Evolutionary conservation across 2,113 vertebrate genomes (phyloP).

Genomic region (Corynorhinus townsendii): DNA sequence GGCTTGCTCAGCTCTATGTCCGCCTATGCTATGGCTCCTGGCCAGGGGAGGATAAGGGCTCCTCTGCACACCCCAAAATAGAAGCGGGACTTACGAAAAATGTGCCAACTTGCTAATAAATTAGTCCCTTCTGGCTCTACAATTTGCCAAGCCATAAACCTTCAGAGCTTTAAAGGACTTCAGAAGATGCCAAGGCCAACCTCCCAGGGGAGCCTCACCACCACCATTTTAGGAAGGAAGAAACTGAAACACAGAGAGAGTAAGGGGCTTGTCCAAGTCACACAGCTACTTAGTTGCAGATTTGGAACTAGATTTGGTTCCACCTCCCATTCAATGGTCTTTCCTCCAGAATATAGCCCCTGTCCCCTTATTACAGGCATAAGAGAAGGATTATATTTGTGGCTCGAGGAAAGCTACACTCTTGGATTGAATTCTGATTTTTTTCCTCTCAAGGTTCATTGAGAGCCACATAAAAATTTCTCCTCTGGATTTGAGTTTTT

Average conservation of each 20-base stretch:
- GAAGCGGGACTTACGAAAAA: background rate
- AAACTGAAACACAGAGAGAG: background rate
- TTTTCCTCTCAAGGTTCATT: constrained; percentile 43
- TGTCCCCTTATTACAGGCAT: constrained; percentile 35
- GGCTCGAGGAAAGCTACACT: constrained; percentile 38
- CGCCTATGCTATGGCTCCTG: background rate
- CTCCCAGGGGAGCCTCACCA: background rate
- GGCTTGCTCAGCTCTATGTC: background rate
- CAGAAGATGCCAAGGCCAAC: background rate
- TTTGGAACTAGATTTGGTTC: background rate
- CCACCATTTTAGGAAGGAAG: background rate
- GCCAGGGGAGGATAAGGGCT: background rate
- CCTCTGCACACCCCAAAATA: background rate
- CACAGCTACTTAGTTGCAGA: background rate
- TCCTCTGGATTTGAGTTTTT: constrained; percentile 34
- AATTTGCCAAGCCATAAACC: background rate
- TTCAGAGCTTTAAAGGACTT: background rate
- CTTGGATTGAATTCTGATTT: constrained; percentile 61
- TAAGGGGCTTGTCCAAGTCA: background rate
- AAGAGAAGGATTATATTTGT: constrained; percentile 22
- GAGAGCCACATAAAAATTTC: constrained; percentile 45
- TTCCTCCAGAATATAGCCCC: constrained; percentile 28
- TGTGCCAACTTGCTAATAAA: background rate
- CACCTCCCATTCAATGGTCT: background rate
- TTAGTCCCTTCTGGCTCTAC: background rate